Base-by-base conservation (phyloP, 1,140 invertebrate species). In the Euschistus heros region DNA sequence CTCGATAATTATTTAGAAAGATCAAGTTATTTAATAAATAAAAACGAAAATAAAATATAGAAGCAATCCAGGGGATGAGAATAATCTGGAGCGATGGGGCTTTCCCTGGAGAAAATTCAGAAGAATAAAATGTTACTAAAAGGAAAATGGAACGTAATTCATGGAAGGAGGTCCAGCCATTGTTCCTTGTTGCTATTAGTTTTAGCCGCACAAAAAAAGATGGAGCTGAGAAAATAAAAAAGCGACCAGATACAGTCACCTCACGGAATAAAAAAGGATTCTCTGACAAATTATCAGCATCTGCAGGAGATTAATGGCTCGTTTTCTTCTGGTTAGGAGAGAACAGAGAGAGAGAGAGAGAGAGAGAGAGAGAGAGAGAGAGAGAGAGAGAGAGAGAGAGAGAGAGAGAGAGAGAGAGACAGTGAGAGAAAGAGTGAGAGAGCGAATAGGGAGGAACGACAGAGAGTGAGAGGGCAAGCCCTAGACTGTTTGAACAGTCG, bases 331-430 rank as follows among this genome's bases (percentile, higher is more conserved):
- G 27, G 27, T 2, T 30, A 30, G 27, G 27, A 30, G 27, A 7
- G 27, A 30, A 22, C 24, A 55, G 52, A 64, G 63, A 55, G 47
- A 64, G 47, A 55, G 24, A 33, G 22, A 57, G 63, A 64, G 27
- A 26, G 24, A 7, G 27, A 30, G 27, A 22, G 52, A 55, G 52
- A 64, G 63, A 55, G 47, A 64, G 47, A 55, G 24, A 33, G 22
- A 57, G 63, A 64, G 27, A 26, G 24, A 54, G 50, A 30, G 42
- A 42, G 54, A 57, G 24, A 30, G 54, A 33, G 50, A 57, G 50
- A 20, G 24, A 42, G 24, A 55, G 24, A 7, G 54, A 57, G 50
- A 4, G 54, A 22, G 22, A 14, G 54, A 33, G 22, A 14, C 26
- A 33, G 33, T 57, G 26, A 24, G 30, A 27, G 30, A 30, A 26